A percentile compares a stretch with the other conserved stretches of the same genome.
Conservation (phyloP, 1,140 invertebrate genomes). For the Drosophila pachea region DNA sequence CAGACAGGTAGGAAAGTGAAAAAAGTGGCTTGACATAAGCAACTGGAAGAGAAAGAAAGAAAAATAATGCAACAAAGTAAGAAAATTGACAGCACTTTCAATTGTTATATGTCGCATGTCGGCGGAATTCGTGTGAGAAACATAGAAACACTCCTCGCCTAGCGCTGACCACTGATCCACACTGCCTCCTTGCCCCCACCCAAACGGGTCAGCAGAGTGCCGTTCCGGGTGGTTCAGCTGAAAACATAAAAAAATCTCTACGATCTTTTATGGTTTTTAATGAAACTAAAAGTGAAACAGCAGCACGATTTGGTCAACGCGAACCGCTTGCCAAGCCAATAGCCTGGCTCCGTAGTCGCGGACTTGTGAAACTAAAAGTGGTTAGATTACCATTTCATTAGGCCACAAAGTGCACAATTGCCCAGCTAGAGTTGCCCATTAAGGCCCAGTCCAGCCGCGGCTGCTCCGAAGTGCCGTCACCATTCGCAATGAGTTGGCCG, state of each 20-base stretch:
- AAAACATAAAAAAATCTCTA: constrained; percentile 12
- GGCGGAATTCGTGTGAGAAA: constrained; percentile 22
- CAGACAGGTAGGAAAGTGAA: constrained; percentile 23
- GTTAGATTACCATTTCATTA: constrained; percentile 48
- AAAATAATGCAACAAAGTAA: constrained; percentile 14
- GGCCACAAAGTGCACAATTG: constrained; percentile 35
- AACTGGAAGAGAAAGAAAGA: not conserved
- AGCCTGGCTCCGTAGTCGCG: not conserved
- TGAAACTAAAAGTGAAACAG: constrained; percentile 50
- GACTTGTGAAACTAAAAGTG: constrained; percentile 38
- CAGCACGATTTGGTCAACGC: constrained; percentile 30
- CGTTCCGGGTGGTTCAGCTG: constrained; percentile 23
- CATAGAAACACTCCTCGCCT: constrained; percentile 16
- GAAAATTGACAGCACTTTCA: constrained; percentile 50
- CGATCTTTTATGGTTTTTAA: constrained; percentile 31
- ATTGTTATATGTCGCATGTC: constrained; percentile 49
- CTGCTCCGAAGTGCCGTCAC: not conserved
- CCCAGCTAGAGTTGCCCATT: constrained; percentile 15
- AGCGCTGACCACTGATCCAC: not conserved
- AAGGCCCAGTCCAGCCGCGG: not conserved
- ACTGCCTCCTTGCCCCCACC: not conserved
- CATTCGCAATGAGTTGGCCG: not conserved
- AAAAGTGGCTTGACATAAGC: constrained; percentile 11
- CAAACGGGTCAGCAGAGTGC: constrained; percentile 1
- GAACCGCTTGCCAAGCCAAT: constrained; percentile 15